A percentile compares a stretch with the other conserved stretches of the same genome.
These are phyloP conservation scores for Hemaris fuciformis DNA, from an alignment of 2,888 invertebrate species.

Conservation along the genomic window DNA sequence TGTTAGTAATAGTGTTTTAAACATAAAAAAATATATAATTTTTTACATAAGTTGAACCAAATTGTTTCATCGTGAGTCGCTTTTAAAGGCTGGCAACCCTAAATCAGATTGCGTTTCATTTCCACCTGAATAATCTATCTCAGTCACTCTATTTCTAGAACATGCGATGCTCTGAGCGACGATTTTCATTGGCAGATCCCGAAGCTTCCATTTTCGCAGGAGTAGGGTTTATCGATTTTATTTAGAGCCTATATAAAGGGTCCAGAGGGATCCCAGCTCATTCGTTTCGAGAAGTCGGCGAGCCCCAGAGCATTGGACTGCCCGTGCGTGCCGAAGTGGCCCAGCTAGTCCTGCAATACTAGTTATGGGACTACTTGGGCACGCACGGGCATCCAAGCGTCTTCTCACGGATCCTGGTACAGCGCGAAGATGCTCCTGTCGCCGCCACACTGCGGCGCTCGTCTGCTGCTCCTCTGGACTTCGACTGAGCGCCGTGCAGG, in stretches of 20 bases:
- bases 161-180: too few species aligned
- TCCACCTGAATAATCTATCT: neutral
- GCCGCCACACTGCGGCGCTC: neutral
- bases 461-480: neutral
- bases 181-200: neutral
- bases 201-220: neutral
- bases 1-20: too few species aligned
- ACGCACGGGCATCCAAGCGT: neutral
- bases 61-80: neutral
- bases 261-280: neutral
- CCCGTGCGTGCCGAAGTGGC: neutral
- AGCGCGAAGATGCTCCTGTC: neutral
- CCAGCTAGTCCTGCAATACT: neutral
- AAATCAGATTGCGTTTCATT: neutral
- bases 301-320: neutral
- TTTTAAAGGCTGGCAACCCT: neutral
- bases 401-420: neutral
- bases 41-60: too few species aligned
- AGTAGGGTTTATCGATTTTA: neutral
- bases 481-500: too few species aligned
- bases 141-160: too few species aligned
- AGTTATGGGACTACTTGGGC: neutral
- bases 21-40: too few species aligned
- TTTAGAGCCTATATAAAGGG: neutral
- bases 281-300: neutral